These are phyloP conservation scores for Pseudochirops corinnae DNA, from an alignment of 2,797 vertebrate genomes.

Conservation along the genomic window DNA sequence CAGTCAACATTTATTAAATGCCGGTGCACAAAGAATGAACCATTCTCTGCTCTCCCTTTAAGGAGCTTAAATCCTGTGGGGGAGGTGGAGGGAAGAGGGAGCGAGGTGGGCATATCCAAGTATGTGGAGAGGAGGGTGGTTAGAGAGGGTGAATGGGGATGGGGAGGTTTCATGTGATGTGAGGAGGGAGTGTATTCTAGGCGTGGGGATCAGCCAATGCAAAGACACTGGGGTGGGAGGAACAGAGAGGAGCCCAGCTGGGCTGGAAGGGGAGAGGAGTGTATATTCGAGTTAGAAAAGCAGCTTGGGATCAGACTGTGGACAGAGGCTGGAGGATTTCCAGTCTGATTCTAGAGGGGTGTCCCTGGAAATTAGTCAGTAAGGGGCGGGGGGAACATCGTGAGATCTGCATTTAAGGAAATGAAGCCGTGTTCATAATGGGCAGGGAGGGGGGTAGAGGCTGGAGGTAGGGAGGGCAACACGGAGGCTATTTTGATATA, in stretches of 20 bases:
- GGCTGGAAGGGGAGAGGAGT: neutral
- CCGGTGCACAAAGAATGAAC: neutral
- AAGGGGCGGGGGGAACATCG: neutral
- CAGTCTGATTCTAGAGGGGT: neutral
- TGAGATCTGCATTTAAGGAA: neutral
- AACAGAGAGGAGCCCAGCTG: neutral
- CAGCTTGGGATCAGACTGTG: neutral
- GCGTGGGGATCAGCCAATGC: neutral
- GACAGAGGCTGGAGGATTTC: neutral
- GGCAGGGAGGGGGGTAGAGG: neutral
- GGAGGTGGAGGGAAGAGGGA: neutral
- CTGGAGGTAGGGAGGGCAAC: neutral
- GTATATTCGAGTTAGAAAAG: neutral
- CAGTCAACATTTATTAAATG: neutral
- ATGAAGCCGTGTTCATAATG: neutral
- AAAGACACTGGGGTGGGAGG: neutral
- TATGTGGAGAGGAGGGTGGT: neutral
- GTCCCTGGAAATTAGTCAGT: neutral
- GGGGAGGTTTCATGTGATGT: neutral
- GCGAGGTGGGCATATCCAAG: neutral
- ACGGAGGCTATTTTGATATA: neutral
- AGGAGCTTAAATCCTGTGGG: neutral
- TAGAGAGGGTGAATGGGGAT: neutral
- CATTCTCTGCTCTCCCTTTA: neutral
- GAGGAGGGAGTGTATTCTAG: neutral